phyloP scores from a whole-genome alignment of 92 coral and sea anemone species.

The Palythoa heliodiscus region DNA sequence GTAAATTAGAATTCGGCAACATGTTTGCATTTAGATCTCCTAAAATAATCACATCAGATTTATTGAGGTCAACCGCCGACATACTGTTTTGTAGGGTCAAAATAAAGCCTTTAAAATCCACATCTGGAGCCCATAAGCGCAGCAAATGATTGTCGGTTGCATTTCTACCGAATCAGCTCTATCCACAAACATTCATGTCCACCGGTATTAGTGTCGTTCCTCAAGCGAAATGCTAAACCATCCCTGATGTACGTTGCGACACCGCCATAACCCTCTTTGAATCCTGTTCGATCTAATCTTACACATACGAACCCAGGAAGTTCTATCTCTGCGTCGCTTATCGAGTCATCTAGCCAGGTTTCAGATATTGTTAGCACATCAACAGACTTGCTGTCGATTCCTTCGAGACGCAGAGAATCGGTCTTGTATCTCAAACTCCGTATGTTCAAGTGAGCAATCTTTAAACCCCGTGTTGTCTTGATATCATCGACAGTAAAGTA shows the following conservation, averaged over 20 bases:
- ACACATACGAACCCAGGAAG: too few species aligned
- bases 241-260: slow-evolving; percentile 38
- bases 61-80: slow-evolving; percentile 21
- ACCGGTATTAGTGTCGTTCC: slow-evolving; percentile 46
- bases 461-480: not conserved
- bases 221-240: too few species aligned
- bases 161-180: slow-evolving; percentile 42
- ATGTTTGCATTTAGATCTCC: slow-evolving; percentile 57
- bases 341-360: too few species aligned
- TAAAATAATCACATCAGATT: slow-evolving; percentile 47
- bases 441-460: not conserved
- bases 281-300: too few species aligned
- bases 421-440: slow-evolving; percentile 1
- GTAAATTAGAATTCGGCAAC: slow-evolving; percentile 6
- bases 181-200: slow-evolving; percentile 51
- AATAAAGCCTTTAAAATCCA: slow-evolving; percentile 40
- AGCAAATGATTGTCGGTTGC: too few species aligned
- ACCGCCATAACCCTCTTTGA: slow-evolving; percentile 36
- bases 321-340: too few species aligned
- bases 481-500: too few species aligned
- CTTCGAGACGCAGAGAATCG: slow-evolving; percentile 8
- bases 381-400: not conserved
- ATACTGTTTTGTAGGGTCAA: slow-evolving; percentile 4
- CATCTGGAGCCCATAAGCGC: too few species aligned
- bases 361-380: not conserved